Percentiles rank a stretch among this genome's conserved stretches.
Conservation (phyloP, 2,888 invertebrate species). For the Alloplasta piceator region DNA sequence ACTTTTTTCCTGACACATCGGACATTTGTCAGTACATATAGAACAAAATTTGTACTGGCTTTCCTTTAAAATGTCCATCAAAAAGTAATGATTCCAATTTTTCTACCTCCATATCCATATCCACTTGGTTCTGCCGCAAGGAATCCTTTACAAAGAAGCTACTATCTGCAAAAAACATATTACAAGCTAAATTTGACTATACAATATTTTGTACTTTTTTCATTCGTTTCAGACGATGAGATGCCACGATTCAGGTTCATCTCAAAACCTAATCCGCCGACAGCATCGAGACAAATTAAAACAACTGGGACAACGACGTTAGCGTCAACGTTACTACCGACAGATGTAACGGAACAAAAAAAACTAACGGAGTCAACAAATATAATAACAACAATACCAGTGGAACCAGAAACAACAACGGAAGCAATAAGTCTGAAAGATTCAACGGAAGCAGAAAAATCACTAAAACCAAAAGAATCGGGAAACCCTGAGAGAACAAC, state of each 20-base stretch:
- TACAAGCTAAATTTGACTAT: no score
- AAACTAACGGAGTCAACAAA: no score
- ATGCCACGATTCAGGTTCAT: not conserved
- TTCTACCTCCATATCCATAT: no score
- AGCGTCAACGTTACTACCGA: not conserved
- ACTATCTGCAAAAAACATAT: no score
- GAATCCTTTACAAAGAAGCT: no score
- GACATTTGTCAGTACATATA: no score
- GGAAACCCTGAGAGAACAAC: not conserved
- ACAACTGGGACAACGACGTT: not conserved
- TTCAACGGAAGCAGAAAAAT: conserved; percentile 12
- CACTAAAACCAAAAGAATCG: not conserved
- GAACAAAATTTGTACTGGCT: no score
- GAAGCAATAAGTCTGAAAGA: not conserved
- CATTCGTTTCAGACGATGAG: not conserved
- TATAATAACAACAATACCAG: not conserved
- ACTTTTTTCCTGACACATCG: no score
- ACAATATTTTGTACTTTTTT: not conserved
- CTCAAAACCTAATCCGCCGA: not conserved
- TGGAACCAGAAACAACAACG: not conserved
- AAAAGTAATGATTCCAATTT: no score
- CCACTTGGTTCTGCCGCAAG: no score
- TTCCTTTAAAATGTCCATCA: no score
- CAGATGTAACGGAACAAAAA: no score
- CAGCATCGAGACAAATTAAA: not conserved